A percentile compares a stretch with the other conserved stretches of the same genome.
phyloP scores from a whole-genome alignment of 2,888 invertebrate species.

The Zhengitettix transpicula region DNA sequence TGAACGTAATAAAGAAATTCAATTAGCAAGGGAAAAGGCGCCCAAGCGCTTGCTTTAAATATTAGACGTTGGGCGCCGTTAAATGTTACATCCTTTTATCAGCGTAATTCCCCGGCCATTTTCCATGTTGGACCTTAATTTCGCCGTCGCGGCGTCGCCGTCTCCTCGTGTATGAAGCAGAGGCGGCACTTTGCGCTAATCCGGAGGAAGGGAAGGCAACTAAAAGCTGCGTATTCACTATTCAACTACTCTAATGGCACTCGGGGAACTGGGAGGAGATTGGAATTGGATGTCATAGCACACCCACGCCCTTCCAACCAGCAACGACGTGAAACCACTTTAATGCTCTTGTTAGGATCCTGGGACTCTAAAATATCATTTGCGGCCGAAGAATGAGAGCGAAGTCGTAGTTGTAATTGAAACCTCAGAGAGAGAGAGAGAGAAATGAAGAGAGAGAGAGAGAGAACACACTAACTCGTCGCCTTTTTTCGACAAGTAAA shows the following conservation, averaged over 20 bases:
- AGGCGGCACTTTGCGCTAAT: constrained; percentile 6
- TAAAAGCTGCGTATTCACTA: constrained; percentile 12
- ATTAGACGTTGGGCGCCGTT: background rate
- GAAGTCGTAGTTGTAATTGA: constrained; percentile 2
- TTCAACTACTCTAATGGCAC: constrained; percentile 12
- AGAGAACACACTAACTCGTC: no score
- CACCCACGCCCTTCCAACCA: constrained; percentile 1
- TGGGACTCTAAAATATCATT: constrained; percentile 7
- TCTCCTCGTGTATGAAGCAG: constrained; percentile 1
- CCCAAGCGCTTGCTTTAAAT: background rate
- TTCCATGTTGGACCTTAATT: background rate
- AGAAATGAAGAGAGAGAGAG: no score
- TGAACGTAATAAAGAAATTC: background rate
- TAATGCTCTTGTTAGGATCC: constrained; percentile 8
- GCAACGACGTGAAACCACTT: constrained; percentile 8
- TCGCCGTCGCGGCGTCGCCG: background rate
- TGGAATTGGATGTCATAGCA: constrained; percentile 8
- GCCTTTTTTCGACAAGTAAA: no score
- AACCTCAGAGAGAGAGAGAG: background rate
- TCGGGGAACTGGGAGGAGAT: constrained; percentile 4
- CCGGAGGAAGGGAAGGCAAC: constrained; percentile 6
- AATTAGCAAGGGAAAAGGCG: background rate
- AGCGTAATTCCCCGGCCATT: background rate
- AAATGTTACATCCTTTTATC: background rate
- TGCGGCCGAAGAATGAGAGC: background rate